Conservation (phyloP, 2,113 vertebrate species). For the Oryzias woworae region DNA sequence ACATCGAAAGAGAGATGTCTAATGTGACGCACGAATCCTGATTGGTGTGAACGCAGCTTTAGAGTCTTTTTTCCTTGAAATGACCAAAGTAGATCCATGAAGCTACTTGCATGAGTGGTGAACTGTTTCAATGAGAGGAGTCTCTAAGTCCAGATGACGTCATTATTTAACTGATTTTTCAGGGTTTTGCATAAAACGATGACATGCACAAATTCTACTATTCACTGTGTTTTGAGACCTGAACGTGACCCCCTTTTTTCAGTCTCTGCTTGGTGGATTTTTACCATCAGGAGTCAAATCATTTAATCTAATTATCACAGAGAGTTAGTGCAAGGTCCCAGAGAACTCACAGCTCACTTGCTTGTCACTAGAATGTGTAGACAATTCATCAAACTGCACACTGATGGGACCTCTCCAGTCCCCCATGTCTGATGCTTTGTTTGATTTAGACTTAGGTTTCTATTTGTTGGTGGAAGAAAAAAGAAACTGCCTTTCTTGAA, state of each 20-base stretch:
- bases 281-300: constrained; percentile 68
- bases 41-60: no score
- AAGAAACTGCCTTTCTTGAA: no score
- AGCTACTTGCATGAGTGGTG: no score
- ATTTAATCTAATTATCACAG: constrained; percentile 79
- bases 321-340: constrained; percentile 57
- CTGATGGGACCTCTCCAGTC: constrained; percentile 53
- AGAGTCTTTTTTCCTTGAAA: not conserved
- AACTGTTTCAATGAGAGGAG: no score
- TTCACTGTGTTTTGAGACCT: constrained; percentile 43
- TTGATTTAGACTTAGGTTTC: constrained; percentile 26
- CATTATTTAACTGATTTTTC: no score
- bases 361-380: constrained; percentile 77
- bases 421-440: constrained; percentile 49
- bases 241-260: no score
- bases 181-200: no score
- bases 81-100: not conserved
- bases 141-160: no score
- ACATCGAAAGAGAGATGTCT: no score
- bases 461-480: constrained; percentile 22
- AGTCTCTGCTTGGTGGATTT: constrained; percentile 56
- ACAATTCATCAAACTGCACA: constrained; percentile 77
- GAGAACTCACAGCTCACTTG: constrained; percentile 71
- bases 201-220: not conserved
- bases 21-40: no score